Conservation (phyloP, 2,888 invertebrate species). For the Charanyca ferruginea region DNA sequence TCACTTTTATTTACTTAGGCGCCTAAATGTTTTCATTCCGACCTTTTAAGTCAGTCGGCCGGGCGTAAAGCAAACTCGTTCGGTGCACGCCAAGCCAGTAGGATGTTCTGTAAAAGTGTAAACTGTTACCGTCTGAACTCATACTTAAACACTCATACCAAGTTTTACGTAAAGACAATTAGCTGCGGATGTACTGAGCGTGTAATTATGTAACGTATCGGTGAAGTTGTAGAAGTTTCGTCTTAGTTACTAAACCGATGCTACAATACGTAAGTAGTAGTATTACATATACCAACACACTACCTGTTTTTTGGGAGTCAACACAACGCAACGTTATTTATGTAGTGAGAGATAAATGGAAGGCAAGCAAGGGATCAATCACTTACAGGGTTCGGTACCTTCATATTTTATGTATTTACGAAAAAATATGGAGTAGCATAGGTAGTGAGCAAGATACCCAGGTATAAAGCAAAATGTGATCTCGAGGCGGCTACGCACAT, state of each 20-base stretch:
- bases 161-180: constrained; percentile 39
- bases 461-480: constrained; percentile 11
- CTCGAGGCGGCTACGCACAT: constrained; percentile 11
- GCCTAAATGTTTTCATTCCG: constrained; percentile 70
- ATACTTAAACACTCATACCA: constrained; percentile 32
- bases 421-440: constrained; percentile 20
- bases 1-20: constrained; percentile 72
- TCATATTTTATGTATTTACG: constrained; percentile 53
- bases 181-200: constrained; percentile 6
- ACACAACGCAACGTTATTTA: constrained; percentile 21
- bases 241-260: constrained; percentile 19
- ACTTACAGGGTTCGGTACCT: constrained; percentile 36
- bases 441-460: background rate
- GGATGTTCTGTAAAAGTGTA: constrained; percentile 24
- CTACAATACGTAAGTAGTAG: background rate
- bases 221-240: constrained; percentile 16
- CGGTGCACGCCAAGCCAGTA: constrained; percentile 50
- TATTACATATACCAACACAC: background rate
- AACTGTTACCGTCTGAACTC: constrained; percentile 12
- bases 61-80: constrained; percentile 52
- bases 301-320: background rate
- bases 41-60: constrained; percentile 62
- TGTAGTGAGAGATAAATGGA: constrained; percentile 28
- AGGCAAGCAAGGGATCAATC: constrained; percentile 44
- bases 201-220: constrained; percentile 29